These are phyloP conservation scores for Petrocephalus sullivani DNA, from an alignment of 2,797 vertebrate species.

Conservation along the genomic window DNA sequence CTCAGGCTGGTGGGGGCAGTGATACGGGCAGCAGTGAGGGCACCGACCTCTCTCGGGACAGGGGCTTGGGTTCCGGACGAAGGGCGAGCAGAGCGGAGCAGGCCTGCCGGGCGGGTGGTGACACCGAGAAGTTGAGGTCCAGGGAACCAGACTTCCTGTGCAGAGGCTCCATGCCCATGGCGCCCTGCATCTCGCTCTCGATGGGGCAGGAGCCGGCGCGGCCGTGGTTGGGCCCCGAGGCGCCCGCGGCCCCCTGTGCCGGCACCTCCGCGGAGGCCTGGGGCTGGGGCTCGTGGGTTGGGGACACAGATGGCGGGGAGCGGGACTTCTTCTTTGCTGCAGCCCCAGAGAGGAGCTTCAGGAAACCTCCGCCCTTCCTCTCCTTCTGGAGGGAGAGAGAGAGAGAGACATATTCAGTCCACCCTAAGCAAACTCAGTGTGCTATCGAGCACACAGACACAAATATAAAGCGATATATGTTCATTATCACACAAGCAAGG, in stretches of 20 bases:
- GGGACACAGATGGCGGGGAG: conserved; percentile 83
- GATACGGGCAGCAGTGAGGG: too few relatives aligned
- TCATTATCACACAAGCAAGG: background rate
- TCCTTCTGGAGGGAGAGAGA: conserved; percentile 71
- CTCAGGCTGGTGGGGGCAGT: background rate
- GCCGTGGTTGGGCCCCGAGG: conserved; percentile 63
- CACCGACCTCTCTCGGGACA: conserved; percentile 86
- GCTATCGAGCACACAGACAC: background rate
- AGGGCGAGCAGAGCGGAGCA: conserved; percentile 76
- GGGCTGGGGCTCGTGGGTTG: conserved; percentile 70
- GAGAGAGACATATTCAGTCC: background rate
- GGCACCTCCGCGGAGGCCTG: conserved; percentile 47
- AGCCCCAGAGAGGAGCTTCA: conserved; percentile 88
- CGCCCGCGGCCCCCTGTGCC: conserved; percentile 53
- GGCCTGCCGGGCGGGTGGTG: conserved; percentile 75
- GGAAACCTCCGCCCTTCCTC: conserved; percentile 83
- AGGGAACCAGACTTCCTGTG: conserved; percentile 94
- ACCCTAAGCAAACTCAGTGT: background rate
- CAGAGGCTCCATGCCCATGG: conserved; percentile 84
- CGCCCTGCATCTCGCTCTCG: conserved; percentile 90
- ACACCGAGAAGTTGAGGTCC: conserved; percentile 87
- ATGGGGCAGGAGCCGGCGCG: conserved; percentile 92
- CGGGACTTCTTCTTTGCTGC: conserved; percentile 91
- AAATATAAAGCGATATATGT: background rate
- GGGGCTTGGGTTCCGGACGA: conserved; percentile 85